phyloP scores from a whole-genome alignment of 2,797 vertebrate genomes.

The Dromococcyx pavoninus region DNA sequence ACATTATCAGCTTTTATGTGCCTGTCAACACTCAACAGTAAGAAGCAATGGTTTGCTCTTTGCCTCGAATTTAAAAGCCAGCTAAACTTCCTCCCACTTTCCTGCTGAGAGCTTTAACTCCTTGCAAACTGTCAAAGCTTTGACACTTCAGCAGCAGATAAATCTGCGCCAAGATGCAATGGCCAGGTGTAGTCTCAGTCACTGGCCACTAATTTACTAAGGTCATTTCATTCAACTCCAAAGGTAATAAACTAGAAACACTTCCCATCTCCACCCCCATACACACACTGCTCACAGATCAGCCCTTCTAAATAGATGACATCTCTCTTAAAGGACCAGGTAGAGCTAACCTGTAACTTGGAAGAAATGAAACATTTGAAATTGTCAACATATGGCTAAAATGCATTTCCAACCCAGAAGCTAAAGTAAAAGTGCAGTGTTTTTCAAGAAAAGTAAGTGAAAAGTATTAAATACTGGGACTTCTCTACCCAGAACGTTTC shows the following conservation, averaged over 20 bases:
- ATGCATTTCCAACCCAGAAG: background rate
- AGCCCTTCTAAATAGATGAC: background rate
- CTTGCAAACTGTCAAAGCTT: slow-evolving; percentile 74
- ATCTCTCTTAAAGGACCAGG: background rate
- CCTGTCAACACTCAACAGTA: slow-evolving; percentile 85
- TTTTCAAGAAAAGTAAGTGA: background rate
- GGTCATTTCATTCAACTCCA: slow-evolving; percentile 7
- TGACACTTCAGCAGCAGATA: slow-evolving; percentile 70
- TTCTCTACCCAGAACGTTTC: background rate
- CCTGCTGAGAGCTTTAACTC: slow-evolving; percentile 82
- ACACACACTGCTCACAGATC: background rate
- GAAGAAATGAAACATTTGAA: background rate
- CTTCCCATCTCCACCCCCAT: too few species aligned
- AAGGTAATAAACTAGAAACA: slow-evolving; percentile 37
- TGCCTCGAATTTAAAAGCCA: slow-evolving; percentile 72
- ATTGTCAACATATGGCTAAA: background rate
- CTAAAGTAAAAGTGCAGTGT: background rate
- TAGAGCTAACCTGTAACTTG: background rate
- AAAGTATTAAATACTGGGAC: background rate
- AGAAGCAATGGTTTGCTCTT: slow-evolving; percentile 73
- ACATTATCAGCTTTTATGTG: slow-evolving; percentile 90
- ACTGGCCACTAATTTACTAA: slow-evolving; percentile 29
- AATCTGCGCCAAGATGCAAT: slow-evolving; percentile 42
- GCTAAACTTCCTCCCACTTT: slow-evolving; percentile 75
- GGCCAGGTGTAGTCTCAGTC: slow-evolving; percentile 21